A percentile compares a stretch with the other conserved stretches of the same genome.
These are phyloP conservation scores for Lepidurus arcticus DNA, from an alignment of 1,140 invertebrate species.

Conservation along the genomic window DNA sequence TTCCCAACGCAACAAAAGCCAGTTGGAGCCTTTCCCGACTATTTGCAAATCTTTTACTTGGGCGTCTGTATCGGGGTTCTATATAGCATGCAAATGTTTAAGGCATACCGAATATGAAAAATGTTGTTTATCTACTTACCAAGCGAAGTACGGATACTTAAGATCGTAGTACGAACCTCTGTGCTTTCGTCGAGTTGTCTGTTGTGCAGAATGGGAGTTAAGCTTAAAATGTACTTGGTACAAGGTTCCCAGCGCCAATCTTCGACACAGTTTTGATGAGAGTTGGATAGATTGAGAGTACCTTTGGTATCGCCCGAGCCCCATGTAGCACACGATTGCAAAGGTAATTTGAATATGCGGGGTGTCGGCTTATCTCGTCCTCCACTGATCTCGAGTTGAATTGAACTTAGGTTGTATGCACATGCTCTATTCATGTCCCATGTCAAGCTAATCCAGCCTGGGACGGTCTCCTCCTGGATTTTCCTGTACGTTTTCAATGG, in stretches of 20 bases:
- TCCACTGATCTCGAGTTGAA: background rate
- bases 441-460: background rate
- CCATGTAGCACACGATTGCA: background rate
- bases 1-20: background rate
- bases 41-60: background rate
- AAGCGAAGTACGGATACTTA: background rate
- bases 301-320: background rate
- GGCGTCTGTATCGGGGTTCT: background rate
- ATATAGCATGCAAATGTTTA: background rate
- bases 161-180: background rate
- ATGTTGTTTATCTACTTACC: background rate
- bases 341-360: background rate
- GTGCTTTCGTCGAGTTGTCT: background rate
- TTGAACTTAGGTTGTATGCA: background rate
- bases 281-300: background rate
- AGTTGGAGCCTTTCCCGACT: background rate
- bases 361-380: background rate
- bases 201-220: background rate
- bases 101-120: background rate
- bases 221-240: background rate
- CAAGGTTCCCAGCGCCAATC: background rate
- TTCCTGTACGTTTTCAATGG: background rate
- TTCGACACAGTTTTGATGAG: background rate
- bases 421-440: background rate
- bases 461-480: background rate